A percentile compares a stretch with the other conserved stretches of the same genome.
Evolutionary conservation across 2,888 invertebrate species (phyloP).

Genomic region (Volucella inflata): DNA sequence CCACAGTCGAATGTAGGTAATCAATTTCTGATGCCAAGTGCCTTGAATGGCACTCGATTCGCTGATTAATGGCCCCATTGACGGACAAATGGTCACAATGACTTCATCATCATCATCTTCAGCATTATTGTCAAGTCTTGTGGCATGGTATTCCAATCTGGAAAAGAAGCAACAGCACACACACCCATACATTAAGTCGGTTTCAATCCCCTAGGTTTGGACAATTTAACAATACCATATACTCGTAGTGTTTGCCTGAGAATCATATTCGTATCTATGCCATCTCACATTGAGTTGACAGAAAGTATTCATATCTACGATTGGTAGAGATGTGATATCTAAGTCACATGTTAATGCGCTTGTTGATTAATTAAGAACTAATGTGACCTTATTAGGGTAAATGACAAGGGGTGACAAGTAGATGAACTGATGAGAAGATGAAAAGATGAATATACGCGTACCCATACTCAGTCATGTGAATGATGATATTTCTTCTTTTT

Average conservation of each 20-base stretch:
- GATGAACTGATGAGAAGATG: constrained; percentile 55
- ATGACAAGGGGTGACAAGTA: constrained; percentile 48
- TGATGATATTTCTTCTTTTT: constrained; percentile 5
- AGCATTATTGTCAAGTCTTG: not conserved
- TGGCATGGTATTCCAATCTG: constrained; percentile 41
- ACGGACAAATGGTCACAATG: constrained; percentile 43
- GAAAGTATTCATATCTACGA: not conserved
- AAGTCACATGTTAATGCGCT: constrained; percentile 57
- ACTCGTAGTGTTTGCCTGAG: constrained; percentile 5
- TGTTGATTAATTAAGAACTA: constrained; percentile 72
- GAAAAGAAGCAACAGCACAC: constrained; percentile 39
- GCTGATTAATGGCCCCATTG: constrained; percentile 56
- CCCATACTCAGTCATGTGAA: constrained; percentile 4
- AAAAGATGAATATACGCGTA: constrained; percentile 19
- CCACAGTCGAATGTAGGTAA: constrained; percentile 24
- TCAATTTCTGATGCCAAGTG: constrained; percentile 45
- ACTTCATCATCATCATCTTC: constrained; percentile 42
- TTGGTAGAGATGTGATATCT: constrained; percentile 8
- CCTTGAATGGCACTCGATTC: constrained; percentile 58
- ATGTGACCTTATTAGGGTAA: constrained; percentile 63
- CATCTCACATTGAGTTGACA: constrained; percentile 22
- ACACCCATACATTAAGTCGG: not conserved
- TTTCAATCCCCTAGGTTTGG: constrained; percentile 7
- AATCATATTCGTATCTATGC: constrained; percentile 15
- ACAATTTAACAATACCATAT: not conserved